Percentiles rank a stretch among this genome's conserved stretches.
Evolutionary conservation across 2,888 invertebrate genomes (phyloP).

Genomic region (Scaptomyza tumidula): DNA sequence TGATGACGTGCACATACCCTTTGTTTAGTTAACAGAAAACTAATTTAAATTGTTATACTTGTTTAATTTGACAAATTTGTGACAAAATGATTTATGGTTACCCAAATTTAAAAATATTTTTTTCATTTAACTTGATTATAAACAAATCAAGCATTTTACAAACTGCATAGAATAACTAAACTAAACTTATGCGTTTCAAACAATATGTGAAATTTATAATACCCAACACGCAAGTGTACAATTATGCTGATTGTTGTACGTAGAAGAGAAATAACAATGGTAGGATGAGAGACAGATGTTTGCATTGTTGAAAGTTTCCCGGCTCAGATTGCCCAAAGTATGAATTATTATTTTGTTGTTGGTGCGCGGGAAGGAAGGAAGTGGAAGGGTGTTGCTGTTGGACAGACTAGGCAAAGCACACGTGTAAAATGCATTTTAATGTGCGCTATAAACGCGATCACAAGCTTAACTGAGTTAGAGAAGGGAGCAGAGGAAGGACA

Average conservation of each 20-base stretch:
- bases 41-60: too few relatives aligned
- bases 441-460: slow-evolving; percentile 72
- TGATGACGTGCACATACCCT: slow-evolving; percentile 26
- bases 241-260: slow-evolving; percentile 50
- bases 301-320: slow-evolving; percentile 82
- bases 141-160: too few relatives aligned
- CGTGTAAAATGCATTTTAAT: slow-evolving; percentile 78
- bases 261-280: slow-evolving; percentile 31
- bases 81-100: too few relatives aligned
- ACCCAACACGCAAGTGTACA: slow-evolving; percentile 34
- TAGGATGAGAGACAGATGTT: slow-evolving; percentile 74
- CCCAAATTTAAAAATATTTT: too few relatives aligned
- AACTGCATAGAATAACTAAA: not conserved
- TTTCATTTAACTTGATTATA: too few relatives aligned
- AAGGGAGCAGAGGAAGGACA: not conserved
- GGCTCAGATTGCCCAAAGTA: slow-evolving; percentile 76
- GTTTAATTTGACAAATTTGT: too few relatives aligned
- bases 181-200: not conserved
- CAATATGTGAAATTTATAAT: not conserved
- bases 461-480: not conserved
- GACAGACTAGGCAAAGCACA: slow-evolving; percentile 31
- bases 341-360: not conserved
- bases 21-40: too few relatives aligned
- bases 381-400: slow-evolving; percentile 1
- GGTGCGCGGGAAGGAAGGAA: not conserved